phyloP scores from a whole-genome alignment of 2,797 vertebrate genomes.

The Tenualosa ilisha region DNA sequence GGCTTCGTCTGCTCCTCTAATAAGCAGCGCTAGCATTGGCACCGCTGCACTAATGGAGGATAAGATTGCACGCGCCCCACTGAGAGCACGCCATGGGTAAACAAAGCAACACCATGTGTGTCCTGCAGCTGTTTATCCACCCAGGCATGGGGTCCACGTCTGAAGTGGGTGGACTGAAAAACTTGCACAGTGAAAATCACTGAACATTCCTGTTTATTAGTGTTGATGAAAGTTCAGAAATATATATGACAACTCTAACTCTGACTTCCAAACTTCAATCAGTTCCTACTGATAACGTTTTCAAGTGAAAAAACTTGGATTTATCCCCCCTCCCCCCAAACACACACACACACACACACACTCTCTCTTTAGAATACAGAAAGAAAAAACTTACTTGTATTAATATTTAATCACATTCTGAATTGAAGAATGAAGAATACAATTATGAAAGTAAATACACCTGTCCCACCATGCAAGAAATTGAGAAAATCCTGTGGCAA shows the following conservation, averaged over 20 bases:
- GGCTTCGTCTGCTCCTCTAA: background rate
- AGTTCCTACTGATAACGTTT: background rate
- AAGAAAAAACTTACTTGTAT: slow-evolving; percentile 60
- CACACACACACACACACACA: background rate
- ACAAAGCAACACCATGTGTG: background rate
- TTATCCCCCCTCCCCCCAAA: too few species aligned
- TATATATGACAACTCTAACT: background rate
- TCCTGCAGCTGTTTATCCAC: slow-evolving; percentile 2
- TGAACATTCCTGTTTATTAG: background rate
- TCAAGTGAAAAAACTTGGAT: background rate
- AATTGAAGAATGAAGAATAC: slow-evolving; percentile 72
- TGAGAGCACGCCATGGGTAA: background rate
- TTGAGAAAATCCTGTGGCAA: slow-evolving; percentile 73
- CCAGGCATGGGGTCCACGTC: background rate
- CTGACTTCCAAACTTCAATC: background rate
- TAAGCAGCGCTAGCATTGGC: background rate
- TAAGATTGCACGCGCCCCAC: background rate
- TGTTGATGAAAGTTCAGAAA: background rate
- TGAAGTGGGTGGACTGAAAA: background rate
- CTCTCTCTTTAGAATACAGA: background rate
- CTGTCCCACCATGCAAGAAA: slow-evolving; percentile 78
- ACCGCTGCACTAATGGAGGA: slow-evolving; percentile 1
- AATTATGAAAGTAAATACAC: slow-evolving; percentile 81
- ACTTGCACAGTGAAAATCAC: background rate
- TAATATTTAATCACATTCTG: slow-evolving; percentile 79